phyloP scores from a whole-genome alignment of 2,113 vertebrate genomes.

The Leiothrix lutea region DNA sequence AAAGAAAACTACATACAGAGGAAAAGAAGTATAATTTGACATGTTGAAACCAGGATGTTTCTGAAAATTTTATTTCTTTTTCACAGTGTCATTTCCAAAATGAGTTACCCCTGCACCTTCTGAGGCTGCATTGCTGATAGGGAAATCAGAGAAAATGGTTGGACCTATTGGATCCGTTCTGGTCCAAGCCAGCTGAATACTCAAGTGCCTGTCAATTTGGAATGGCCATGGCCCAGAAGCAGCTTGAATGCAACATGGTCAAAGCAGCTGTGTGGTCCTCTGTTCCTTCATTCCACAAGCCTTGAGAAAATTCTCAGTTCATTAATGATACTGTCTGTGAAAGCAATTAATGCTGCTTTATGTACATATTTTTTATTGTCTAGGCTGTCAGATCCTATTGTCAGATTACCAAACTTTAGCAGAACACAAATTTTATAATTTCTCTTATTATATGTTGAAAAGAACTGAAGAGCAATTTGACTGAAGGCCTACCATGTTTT shows the following conservation, averaged over 20 bases:
- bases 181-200: not conserved
- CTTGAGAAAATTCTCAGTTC: not conserved
- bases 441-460: not conserved
- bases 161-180: not conserved
- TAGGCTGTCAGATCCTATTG: not conserved
- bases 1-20: not conserved
- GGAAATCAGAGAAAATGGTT: not conserved
- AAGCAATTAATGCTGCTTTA: not conserved
- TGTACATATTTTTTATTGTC: not conserved
- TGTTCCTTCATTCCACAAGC: accelerated
- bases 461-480: not conserved
- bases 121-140: not conserved
- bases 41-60: not conserved
- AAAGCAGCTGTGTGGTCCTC: not conserved
- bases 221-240: not conserved
- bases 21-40: not conserved
- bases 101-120: not conserved
- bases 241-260: not conserved
- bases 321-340: not conserved
- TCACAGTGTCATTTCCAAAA: not conserved
- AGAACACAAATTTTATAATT: not conserved
- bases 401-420: not conserved
- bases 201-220: not conserved
- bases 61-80: not conserved
- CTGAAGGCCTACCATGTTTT: not conserved